Evolutionary conservation across 2,888 invertebrate genomes (phyloP), one percentile per base, ranked within the genome.

Genomic region (Seira sanloemensis): DNA sequence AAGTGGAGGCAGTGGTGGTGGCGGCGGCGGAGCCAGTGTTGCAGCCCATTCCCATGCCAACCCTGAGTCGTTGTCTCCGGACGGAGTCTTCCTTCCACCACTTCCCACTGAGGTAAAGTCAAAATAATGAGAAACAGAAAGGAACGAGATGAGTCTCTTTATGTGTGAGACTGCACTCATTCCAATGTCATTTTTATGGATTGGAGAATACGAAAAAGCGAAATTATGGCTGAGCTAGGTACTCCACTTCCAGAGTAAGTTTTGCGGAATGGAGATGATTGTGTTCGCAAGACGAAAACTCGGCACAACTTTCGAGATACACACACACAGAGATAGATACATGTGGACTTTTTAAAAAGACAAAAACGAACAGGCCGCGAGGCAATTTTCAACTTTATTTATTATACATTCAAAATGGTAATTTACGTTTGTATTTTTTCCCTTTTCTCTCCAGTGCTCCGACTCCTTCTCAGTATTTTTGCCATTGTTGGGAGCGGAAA

Each of bases 1-100:
- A 26, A 54, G 46, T 25, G 78, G 83, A 62, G 66, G 68, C 26
- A 77, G 72, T 1, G 46, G 72, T n/a, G 62, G 72, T 16, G 81
- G 81, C 1, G 69, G 80, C 18, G 76, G 76, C 16, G 62, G 79
- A 37, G 80, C 79, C 9, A 72, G 54, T 50, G 65, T 69, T 9
- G 85, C 79, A 18, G 71, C 80, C 7, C 83, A 84, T 58, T 24
- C 75, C 24, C 84, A 85, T 66, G 65, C 78, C 9, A 86, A 86
- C 72, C 88, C 88, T 27, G 89, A 89, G 69, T 74, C 87, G n/a
- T 76, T 89, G 21, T 85, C 87, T 67, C 88, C 89, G 54, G 88
- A 88, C 27, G 89, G 89, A 21, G 88, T 89, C 19, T 89, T 89
- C 75, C 69, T 85, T 12, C 88, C 88, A 18, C 88, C 89, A 21